These are phyloP conservation scores for Serinus canaria DNA, from an alignment of 2,113 vertebrate genomes.

Conservation along the genomic window DNA sequence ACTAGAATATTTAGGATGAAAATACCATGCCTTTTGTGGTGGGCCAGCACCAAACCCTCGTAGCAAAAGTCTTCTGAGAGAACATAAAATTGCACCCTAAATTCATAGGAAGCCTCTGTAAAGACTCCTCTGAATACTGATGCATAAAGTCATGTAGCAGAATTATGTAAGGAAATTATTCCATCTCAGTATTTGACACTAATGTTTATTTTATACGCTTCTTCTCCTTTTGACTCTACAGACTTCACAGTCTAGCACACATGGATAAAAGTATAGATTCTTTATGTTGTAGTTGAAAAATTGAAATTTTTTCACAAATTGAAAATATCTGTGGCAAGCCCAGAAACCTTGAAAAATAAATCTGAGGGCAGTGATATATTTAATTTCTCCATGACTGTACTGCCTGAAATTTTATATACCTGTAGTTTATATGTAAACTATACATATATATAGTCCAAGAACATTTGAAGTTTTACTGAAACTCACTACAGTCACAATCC, in stretches of 20 bases:
- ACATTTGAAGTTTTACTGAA: neutral
- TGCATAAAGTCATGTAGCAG: neutral
- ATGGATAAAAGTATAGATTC: neutral
- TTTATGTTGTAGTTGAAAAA: neutral
- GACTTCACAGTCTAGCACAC: neutral
- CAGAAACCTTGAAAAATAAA: neutral
- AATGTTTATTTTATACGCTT: neutral
- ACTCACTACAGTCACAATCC: neutral
- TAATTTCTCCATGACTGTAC: neutral
- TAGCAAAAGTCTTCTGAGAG: neutral
- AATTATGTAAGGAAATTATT: neutral
- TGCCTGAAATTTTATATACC: neutral
- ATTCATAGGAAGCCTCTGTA: neutral
- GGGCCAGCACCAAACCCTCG: neutral
- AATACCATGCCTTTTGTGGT: accelerated
- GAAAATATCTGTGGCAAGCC: neutral
- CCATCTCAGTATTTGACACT: neutral
- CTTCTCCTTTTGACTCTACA: neutral
- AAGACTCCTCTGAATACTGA: neutral
- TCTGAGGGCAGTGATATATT: neutral
- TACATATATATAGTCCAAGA: neutral
- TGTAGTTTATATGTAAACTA: neutral
- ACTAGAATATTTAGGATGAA: neutral
- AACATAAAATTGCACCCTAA: neutral
- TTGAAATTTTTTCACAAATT: too few species aligned